These are phyloP conservation scores for Muraenolepis orangiensis DNA, from an alignment of 2,797 vertebrate genomes.

Conservation along the genomic window DNA sequence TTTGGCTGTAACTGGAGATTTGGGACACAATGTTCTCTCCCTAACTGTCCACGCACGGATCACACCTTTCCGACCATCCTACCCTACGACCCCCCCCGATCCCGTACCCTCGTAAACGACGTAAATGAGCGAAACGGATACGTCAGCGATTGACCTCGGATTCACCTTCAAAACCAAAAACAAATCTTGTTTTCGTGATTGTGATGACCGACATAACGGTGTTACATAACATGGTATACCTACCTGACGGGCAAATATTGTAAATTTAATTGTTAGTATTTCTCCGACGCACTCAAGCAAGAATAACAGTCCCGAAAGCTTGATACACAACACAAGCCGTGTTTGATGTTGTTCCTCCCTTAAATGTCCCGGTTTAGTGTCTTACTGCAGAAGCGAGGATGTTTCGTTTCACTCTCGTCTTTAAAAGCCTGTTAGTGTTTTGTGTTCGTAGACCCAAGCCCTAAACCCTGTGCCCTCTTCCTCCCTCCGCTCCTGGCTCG, in stretches of 20 bases:
- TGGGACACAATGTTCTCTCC: constrained; percentile 39
- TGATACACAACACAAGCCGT: background rate
- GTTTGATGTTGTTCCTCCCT: too few species aligned
- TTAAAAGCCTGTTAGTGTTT: background rate
- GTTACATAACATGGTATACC: background rate
- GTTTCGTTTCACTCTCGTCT: background rate
- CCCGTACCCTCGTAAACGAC: background rate
- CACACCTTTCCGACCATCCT: background rate
- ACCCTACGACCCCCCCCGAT: constrained; percentile 8
- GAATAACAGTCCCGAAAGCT: background rate
- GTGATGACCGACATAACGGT: background rate
- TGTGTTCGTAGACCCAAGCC: background rate
- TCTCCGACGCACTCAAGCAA: background rate
- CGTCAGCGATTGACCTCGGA: background rate
- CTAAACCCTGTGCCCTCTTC: background rate
- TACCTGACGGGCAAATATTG: background rate
- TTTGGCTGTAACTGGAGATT: constrained; percentile 35
- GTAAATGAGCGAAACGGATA: background rate
- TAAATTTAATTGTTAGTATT: background rate
- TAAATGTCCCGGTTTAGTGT: background rate
- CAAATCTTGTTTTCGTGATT: background rate
- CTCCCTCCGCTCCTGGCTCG: background rate
- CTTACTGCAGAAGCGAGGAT: background rate
- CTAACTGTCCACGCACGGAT: constrained; percentile 32
- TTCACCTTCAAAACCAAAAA: background rate